Evolutionary conservation across 2,797 vertebrate species (phyloP).

Genomic region (Melanotaenia pygmaea): DNA sequence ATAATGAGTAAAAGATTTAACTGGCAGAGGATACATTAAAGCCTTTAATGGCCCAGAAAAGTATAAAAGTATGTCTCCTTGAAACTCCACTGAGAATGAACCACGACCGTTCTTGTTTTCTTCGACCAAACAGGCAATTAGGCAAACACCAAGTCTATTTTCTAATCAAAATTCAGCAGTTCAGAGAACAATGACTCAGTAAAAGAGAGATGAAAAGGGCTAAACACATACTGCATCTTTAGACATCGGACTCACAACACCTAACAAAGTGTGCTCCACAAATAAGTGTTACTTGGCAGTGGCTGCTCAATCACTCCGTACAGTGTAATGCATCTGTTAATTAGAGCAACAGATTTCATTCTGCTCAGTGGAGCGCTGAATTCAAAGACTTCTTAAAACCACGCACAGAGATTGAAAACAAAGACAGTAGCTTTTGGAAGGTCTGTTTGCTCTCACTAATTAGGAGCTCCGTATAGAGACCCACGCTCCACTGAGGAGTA

Average conservation of each 20-base stretch:
- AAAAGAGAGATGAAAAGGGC: constrained; percentile 23
- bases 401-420: constrained; percentile 44
- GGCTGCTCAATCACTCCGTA: constrained; percentile 37
- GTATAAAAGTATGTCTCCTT: constrained; percentile 42
- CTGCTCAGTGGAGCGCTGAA: constrained; percentile 22
- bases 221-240: constrained; percentile 15
- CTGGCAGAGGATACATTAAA: constrained; percentile 24
- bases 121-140: constrained; percentile 60
- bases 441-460: constrained; percentile 77
- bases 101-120: constrained; percentile 41
- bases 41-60: constrained; percentile 57
- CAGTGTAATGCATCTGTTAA: constrained; percentile 39
- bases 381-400: constrained; percentile 52
- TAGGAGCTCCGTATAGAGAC: constrained; percentile 73
- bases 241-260: constrained; percentile 31
- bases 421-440: constrained; percentile 55
- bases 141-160: constrained; percentile 14
- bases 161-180: constrained; percentile 61
- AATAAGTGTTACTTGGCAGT: constrained; percentile 35
- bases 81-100: constrained; percentile 50
- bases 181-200: constrained; percentile 29
- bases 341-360: constrained; percentile 40
- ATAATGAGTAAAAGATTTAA: constrained; percentile 40
- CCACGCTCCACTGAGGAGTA: constrained; percentile 75
- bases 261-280: constrained; percentile 19